A percentile compares a stretch with the other conserved stretches of the same genome.
These are phyloP conservation scores for Uromys caudimaculatus DNA, from an alignment of 2,797 vertebrate genomes.

Conservation along the genomic window DNA sequence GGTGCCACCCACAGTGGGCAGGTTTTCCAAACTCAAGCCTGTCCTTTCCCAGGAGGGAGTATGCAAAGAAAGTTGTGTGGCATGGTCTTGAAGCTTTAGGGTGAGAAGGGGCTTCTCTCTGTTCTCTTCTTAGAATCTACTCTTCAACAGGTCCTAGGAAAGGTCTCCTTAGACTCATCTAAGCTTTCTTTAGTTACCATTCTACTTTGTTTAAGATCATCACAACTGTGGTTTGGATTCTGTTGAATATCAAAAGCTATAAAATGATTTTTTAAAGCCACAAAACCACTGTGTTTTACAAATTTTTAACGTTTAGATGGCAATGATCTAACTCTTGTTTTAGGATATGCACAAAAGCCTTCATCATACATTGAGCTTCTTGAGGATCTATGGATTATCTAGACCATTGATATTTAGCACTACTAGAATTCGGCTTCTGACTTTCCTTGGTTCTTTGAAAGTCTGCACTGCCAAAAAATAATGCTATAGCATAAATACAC, in stretches of 20 bases:
- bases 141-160: too few species aligned
- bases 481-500: neutral
- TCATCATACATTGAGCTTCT: neutral
- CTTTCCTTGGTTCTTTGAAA: neutral
- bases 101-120: neutral
- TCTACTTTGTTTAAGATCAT: neutral
- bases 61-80: fast-evolving
- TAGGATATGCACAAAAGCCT: neutral
- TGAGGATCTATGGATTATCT: neutral
- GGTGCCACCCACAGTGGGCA: neutral
- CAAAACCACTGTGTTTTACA: neutral
- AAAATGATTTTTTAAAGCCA: neutral
- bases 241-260: neutral
- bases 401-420: neutral
- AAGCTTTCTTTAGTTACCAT: neutral
- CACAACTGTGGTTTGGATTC: neutral
- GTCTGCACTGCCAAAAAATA: neutral
- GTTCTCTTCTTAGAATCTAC: neutral
- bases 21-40: neutral
- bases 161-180: fast-evolving
- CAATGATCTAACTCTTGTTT: neutral
- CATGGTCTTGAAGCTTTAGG: neutral
- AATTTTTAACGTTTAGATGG: neutral
- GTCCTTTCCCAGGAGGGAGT: neutral
- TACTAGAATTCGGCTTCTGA: neutral